These are phyloP conservation scores for Bucco capensis DNA, from an alignment of 2,113 vertebrate genomes.

Conservation along the genomic window DNA sequence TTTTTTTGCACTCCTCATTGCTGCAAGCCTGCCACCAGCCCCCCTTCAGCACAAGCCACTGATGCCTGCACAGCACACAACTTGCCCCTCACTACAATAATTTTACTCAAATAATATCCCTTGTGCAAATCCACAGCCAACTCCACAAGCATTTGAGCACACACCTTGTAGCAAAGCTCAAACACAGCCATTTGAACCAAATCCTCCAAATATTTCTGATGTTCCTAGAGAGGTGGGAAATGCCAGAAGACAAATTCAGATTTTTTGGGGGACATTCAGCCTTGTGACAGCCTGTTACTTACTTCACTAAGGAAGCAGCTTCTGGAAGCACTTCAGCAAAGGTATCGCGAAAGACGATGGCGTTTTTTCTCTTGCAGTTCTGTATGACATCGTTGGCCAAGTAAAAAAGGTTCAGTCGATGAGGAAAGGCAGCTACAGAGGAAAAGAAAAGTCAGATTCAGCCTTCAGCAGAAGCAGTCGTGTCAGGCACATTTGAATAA, in stretches of 20 bases:
- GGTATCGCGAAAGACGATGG: slow-evolving; percentile 87
- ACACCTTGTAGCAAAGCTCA: neutral
- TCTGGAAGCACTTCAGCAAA: slow-evolving; percentile 93
- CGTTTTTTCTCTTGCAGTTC: slow-evolving; percentile 97
- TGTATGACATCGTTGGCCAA: slow-evolving; percentile 98
- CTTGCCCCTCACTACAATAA: too few relatives aligned
- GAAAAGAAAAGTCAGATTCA: neutral
- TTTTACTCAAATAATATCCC: too few relatives aligned
- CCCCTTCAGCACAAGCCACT: too few relatives aligned
- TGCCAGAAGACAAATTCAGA: neutral
- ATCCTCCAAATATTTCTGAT: neutral
- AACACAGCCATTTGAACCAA: neutral
- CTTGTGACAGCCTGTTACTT: slow-evolving; percentile 23
- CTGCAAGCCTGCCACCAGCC: too few relatives aligned
- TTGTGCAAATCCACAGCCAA: neutral
- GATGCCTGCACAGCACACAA: too few relatives aligned
- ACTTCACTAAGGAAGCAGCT: slow-evolving; percentile 91
- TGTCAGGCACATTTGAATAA: accelerated
- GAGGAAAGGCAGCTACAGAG: slow-evolving; percentile 84
- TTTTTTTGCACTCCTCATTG: neutral
- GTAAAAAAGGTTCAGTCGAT: slow-evolving; percentile 96
- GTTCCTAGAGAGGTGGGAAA: neutral
- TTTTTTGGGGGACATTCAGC: neutral
- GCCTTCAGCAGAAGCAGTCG: neutral
- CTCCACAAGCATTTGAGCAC: neutral